A percentile compares a stretch with the other conserved stretches of the same genome.
These are phyloP conservation scores for Drosophila nr. medialis DNA, from an alignment of 2,888 invertebrate species.

Conservation along the genomic window DNA sequence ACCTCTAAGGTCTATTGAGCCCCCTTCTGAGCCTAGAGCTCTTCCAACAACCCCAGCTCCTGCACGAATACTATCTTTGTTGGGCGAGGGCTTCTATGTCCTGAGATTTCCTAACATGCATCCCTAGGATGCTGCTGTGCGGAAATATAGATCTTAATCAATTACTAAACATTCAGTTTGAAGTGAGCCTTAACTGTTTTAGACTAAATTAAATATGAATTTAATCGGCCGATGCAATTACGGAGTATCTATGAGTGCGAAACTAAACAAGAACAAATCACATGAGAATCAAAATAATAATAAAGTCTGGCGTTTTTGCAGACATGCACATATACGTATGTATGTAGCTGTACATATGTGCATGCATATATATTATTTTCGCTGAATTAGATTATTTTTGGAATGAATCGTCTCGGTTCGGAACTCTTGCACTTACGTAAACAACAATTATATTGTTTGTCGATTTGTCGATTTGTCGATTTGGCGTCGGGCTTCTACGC, in stretches of 20 bases:
- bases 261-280: neutral
- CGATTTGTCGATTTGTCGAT: conserved; percentile 18
- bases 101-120: too few relatives aligned
- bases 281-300: conserved; percentile 35
- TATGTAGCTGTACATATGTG: neutral
- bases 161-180: neutral
- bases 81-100: too few relatives aligned
- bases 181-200: neutral
- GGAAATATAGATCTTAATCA: neutral
- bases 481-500: conserved; percentile 11
- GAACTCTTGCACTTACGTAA: conserved; percentile 46
- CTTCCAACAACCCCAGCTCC: too few relatives aligned
- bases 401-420: conserved; percentile 50
- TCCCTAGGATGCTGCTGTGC: too few relatives aligned
- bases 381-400: conserved; percentile 5
- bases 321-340: conserved; percentile 10
- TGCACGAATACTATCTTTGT: too few relatives aligned
- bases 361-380: neutral
- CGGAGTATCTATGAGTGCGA: conserved; percentile 5
- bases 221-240: neutral
- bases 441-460: conserved; percentile 30
- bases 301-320: conserved; percentile 14
- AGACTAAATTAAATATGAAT: neutral
- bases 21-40: too few relatives aligned
- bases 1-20: too few relatives aligned